Base-by-base conservation (phyloP, 2,888 invertebrate species). In the Chironomus tentans region DNA sequence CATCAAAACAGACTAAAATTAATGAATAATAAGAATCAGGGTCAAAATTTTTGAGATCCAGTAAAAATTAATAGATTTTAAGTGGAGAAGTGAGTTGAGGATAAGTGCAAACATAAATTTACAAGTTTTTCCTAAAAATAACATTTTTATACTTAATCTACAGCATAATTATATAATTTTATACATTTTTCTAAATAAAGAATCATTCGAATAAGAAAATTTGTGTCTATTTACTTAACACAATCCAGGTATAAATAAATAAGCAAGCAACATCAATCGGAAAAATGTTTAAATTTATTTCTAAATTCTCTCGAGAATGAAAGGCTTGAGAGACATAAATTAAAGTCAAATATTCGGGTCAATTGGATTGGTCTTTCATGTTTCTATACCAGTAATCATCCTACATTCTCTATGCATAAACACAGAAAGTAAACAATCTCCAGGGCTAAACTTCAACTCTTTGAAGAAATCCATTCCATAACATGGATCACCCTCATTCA, bases 321-420 rank as follows among this genome's bases (percentile, higher is more conserved):
- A 6, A 50, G 28, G 24, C 18, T 38, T 50, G 62, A 50, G 18
- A 73, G 72, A 61, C 62, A 74, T 74, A 74, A 68, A 74, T 74
- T 74, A 68, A 68, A 74, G 74, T 74, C 74, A 74, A 72, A 74
- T 74, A 74, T 62, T 15, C 68, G 28, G 74, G 74, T 74, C 74
- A 74, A 74, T 74, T 47, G 65, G n/a, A 74, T 74, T 47, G 65
- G n/a, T 47, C 48, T 74, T 68, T 74, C 74, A 68, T 74, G 47
- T 68, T 62, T 56, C 15, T 18, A 4, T 15, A 18, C 56, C 56
- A 56, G 38, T 2, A 38, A 38, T 38, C 38, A 38, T 38, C 10
- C 38, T 38, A 38, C 10, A 38, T 38, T 38, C 38, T 13, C 22
- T 61, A 38, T 15, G 15, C 61, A 56, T 15, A 13, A 48, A 47